These are phyloP conservation scores for Drosophila suboccidentalis DNA, from an alignment of 2,888 invertebrate genomes.

Conservation along the genomic window DNA sequence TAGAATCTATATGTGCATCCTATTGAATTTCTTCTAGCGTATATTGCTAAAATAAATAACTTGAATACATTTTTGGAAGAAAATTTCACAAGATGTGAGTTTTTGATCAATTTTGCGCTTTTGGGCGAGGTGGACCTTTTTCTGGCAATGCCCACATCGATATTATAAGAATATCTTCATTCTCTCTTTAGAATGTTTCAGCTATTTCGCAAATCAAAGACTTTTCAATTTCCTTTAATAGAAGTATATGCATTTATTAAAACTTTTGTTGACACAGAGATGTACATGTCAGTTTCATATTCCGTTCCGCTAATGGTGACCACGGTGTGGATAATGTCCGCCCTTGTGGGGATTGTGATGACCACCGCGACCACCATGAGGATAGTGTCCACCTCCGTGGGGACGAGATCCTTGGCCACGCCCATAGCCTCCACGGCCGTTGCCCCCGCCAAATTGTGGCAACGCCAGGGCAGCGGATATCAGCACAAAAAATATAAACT, in stretches of 20 bases:
- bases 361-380: background rate
- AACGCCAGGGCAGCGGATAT: conserved; percentile 9
- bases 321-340: background rate
- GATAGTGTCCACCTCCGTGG: background rate
- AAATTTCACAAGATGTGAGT: no score
- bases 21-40: no score
- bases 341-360: background rate
- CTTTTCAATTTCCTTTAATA: background rate
- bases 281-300: background rate
- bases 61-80: no score
- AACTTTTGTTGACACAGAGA: background rate
- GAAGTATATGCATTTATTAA: conserved; percentile 6
- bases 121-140: no score
- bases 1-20: no score
- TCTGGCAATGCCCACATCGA: no score
- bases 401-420: background rate
- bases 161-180: no score
- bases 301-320: background rate
- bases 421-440: background rate
- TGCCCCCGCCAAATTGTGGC: conserved; percentile 4
- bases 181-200: background rate
- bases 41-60: no score
- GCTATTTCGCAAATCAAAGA: background rate
- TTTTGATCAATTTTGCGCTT: no score
- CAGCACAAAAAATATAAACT: conserved; percentile 5